A percentile compares a stretch with the other conserved stretches of the same genome.
phyloP scores from a whole-genome alignment of 2,797 vertebrate genomes.

The Scolopax bukidnonensis region DNA sequence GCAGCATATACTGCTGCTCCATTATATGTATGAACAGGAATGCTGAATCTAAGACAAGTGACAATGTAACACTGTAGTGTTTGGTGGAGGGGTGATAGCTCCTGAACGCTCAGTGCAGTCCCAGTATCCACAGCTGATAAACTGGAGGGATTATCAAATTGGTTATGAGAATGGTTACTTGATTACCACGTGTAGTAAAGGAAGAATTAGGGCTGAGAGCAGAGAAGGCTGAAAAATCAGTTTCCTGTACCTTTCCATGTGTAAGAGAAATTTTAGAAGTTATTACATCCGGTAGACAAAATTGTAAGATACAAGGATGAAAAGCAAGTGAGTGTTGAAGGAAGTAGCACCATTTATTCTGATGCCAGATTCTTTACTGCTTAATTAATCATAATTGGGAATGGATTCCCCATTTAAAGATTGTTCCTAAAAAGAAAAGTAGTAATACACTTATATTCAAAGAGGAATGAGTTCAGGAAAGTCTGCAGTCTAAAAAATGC shows the following conservation, averaged over 20 bases:
- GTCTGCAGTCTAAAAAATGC: neutral
- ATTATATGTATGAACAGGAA: neutral
- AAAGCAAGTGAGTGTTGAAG: neutral
- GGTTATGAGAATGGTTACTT: neutral
- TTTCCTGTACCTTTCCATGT: neutral
- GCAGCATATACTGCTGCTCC: neutral
- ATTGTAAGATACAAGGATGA: neutral
- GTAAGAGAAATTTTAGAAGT: neutral
- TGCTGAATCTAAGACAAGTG: neutral
- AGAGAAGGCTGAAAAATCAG: neutral
- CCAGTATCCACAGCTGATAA: neutral
- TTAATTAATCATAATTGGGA: neutral
- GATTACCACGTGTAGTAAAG: neutral
- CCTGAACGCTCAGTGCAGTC: neutral
- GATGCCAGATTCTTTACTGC: neutral
- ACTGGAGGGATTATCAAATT: neutral
- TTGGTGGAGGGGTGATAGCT: neutral
- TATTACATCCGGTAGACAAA: neutral
- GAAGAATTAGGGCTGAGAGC: neutral
- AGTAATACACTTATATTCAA: neutral
- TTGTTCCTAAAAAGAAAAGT: neutral
- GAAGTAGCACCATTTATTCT: neutral
- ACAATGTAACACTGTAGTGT: neutral
- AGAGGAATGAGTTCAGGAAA: neutral
- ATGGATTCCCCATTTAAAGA: neutral